Base-by-base conservation (phyloP, 2,797 vertebrate genomes). In the Acridotheres tristis region DNA sequence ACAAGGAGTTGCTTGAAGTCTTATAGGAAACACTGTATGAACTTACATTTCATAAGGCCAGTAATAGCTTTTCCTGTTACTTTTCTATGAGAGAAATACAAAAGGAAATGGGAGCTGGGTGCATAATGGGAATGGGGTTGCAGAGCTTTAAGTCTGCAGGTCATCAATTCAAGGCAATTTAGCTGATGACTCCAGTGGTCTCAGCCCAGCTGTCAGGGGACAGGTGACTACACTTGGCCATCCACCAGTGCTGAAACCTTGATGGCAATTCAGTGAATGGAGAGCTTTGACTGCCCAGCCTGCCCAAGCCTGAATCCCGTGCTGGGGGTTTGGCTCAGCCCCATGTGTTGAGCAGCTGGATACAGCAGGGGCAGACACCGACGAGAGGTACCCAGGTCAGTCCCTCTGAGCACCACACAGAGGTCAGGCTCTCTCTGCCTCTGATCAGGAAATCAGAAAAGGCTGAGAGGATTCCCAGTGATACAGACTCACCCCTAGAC, bases 61-160 rank as follows among this genome's bases (percentile, higher is more conserved):
- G 93, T 96, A 96, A 96, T 96, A 94, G 88, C 95, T 96, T 94
- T 96, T 96, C 94, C 96, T 96, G 88, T 90, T 96, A 93, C 93
- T 96, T 94, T 96, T 94, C 83, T 91, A 68, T 80, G 87, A 87
- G 90, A 94, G 67, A 93, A 95, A 93, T 85, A 93, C 83, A 95
- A 94, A 91, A 89, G 89, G 89, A 91, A 94, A 86, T 87, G 71
- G 71, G 67, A 89, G 71, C 71, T 67, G n/a, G 48, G 63, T 82
- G 74, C 42, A 54, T 90, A 84, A 79, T 16, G 53, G 63, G 34
- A 53, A 67, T 53, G 76, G 63, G 32, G 38, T n/a, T 67, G 55
- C 32, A 81, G 83, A 40, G 58, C 74, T 93, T 93, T 61, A 82
- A 86, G 69, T 69, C 86, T 48, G 57, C 92, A 92, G 74, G 77